Percentiles rank a stretch among this genome's conserved stretches.
Evolutionary conservation across 2,888 invertebrate genomes (phyloP).

Genomic region (Aricia artaxerxes): DNA sequence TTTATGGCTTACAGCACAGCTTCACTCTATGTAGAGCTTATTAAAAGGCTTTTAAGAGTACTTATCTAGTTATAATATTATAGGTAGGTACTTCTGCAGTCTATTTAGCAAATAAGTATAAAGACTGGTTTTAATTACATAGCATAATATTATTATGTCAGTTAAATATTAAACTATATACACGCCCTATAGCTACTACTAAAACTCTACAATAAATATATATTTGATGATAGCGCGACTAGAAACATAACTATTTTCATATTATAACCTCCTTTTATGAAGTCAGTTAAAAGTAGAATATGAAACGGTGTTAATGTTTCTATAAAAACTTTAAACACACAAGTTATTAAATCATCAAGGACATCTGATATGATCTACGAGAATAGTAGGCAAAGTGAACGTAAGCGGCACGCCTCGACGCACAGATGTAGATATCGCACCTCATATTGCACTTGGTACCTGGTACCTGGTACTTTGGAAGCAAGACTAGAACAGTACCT

Average conservation of each 20-base stretch:
- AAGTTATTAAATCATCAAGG: constrained; percentile 42
- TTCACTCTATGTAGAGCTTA: not conserved
- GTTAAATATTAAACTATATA: too few relatives aligned
- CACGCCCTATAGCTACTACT: too few relatives aligned
- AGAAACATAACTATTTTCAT: not conserved
- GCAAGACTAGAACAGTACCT: constrained; percentile 64
- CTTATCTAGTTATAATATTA: too few relatives aligned
- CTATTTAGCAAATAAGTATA: not conserved
- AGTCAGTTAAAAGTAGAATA: not conserved
- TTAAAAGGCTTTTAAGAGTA: not conserved
- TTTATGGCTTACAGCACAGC: not conserved
- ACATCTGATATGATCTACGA: constrained; percentile 56
- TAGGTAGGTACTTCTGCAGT: not conserved
- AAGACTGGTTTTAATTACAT: not conserved
- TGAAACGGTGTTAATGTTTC: constrained; percentile 9
- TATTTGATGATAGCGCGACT: not conserved
- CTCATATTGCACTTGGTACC: constrained; percentile 46
- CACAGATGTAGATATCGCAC: constrained; percentile 67
- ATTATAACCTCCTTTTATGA: not conserved
- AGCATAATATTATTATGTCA: not conserved
- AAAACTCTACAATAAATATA: not conserved
- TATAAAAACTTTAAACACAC: constrained; percentile 25
- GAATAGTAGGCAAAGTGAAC: constrained; percentile 64
- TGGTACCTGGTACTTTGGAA: not conserved
- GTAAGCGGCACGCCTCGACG: constrained; percentile 65